Percentiles rank a stretch among this genome's conserved stretches.
These are phyloP conservation scores for Anguilla rostrata DNA, from an alignment of 2,113 vertebrate species.

Conservation along the genomic window DNA sequence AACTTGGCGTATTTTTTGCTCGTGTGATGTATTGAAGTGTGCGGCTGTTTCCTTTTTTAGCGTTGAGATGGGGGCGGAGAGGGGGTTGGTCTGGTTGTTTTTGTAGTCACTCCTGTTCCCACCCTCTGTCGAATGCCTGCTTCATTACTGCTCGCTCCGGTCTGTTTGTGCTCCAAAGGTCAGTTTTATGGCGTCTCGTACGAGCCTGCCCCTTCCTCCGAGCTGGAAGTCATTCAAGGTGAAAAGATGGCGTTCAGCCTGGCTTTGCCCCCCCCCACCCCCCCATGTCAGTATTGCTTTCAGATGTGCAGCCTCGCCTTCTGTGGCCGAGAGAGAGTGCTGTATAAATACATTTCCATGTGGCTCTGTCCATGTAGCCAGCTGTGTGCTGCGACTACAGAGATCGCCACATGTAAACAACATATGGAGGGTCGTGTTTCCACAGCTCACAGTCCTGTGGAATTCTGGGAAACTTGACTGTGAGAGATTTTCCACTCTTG, in stretches of 20 bases:
- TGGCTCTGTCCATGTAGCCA: constrained; percentile 7
- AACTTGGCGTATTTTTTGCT: not conserved
- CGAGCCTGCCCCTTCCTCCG: constrained; percentile 24
- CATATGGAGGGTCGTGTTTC: not conserved
- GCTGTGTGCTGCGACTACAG: not conserved
- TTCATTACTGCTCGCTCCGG: not conserved
- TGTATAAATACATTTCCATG: constrained; percentile 31
- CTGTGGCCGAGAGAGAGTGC: constrained; percentile 22
- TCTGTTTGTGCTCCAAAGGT: constrained; percentile 37
- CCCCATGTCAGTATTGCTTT: constrained; percentile 2
- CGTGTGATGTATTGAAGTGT: not conserved
- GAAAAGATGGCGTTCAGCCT: constrained; percentile 32
- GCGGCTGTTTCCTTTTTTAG: not conserved
- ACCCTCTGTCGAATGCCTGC: not conserved
- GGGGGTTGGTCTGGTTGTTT: not conserved
- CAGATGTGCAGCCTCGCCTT: constrained; percentile 15
- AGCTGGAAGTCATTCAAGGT: constrained; percentile 36
- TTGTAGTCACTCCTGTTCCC: not conserved
- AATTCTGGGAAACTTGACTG: constrained; percentile 28
- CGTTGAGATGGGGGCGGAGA: not conserved
- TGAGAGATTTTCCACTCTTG: not conserved
- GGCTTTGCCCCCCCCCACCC: not conserved
- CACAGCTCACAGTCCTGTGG: not conserved
- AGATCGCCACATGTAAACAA: constrained; percentile 23
- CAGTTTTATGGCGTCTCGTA: constrained; percentile 25